Percentiles rank a stretch among this genome's conserved stretches.
Evolutionary conservation across 2,888 invertebrate genomes (phyloP).

Genomic region (Xestia ashworthii): DNA sequence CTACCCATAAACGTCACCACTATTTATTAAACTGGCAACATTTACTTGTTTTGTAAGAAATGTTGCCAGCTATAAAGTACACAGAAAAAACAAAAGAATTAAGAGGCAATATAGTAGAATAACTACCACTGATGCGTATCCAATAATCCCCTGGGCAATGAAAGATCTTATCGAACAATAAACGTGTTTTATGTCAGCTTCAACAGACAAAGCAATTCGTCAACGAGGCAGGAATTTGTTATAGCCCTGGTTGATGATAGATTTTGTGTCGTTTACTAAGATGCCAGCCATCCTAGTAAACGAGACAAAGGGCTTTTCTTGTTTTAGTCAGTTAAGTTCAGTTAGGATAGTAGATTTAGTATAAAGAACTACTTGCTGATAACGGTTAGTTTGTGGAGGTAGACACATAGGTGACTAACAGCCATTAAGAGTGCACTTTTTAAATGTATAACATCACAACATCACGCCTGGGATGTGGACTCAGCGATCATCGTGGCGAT

Average conservation of each 20-base stretch:
- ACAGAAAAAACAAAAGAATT: conserved; percentile 35
- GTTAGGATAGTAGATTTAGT: neutral
- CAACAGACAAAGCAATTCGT: conserved; percentile 37
- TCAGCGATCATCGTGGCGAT: no score
- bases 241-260: neutral
- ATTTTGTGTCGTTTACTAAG: neutral
- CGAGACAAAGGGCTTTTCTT: neutral
- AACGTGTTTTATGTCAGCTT: conserved; percentile 38
- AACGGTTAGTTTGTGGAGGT: no score
- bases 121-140: conserved; percentile 12
- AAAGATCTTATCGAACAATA: conserved; percentile 32
- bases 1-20: neutral
- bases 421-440: no score
- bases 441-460: no score
- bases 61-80: neutral
- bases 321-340: no score
- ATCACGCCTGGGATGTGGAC: no score
- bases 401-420: no score
- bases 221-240: conserved; percentile 20
- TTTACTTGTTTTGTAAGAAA: neutral
- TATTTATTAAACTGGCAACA: conserved; percentile 4
- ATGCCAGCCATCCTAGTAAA: no score
- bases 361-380: neutral
- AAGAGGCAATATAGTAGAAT: conserved; percentile 19
- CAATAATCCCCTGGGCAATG: conserved; percentile 30